A percentile compares a stretch with the other conserved stretches of the same genome.
Conservation (phyloP, 1,140 invertebrate species). For the Chionoecetes opilio region DNA sequence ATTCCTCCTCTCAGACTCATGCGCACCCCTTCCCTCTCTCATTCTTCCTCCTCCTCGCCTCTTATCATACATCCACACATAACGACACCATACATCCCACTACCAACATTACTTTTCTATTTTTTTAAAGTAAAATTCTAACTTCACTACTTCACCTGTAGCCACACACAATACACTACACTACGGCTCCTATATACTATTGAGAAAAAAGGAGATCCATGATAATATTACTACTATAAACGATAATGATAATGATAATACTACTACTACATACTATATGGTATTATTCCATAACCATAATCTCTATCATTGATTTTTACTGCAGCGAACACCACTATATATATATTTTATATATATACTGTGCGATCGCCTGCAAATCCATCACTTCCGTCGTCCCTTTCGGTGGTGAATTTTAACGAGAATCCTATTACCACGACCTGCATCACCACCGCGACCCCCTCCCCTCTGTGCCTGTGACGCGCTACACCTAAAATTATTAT, state of each 20-base stretch:
- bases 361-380: too few relatives aligned
- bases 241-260: neutral
- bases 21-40: neutral
- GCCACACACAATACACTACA: neutral
- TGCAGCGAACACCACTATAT: neutral
- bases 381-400: neutral
- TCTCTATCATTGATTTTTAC: neutral
- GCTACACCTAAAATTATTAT: too few relatives aligned
- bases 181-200: neutral
- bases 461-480: neutral
- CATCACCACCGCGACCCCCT: neutral
- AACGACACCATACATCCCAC: neutral
- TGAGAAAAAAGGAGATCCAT: neutral
- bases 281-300: neutral
- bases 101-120: conserved; percentile 5
- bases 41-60: neutral
- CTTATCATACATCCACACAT: neutral
- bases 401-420: neutral
- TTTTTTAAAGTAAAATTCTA: neutral
- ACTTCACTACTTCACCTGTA: too few relatives aligned
- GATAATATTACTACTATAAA: neutral
- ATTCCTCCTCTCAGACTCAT: conserved; percentile 10
- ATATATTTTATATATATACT: too few relatives aligned
- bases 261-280: neutral
- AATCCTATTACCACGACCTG: neutral